phyloP scores from a whole-genome alignment of 2,797 vertebrate genomes.

The Poecile montanus region DNA sequence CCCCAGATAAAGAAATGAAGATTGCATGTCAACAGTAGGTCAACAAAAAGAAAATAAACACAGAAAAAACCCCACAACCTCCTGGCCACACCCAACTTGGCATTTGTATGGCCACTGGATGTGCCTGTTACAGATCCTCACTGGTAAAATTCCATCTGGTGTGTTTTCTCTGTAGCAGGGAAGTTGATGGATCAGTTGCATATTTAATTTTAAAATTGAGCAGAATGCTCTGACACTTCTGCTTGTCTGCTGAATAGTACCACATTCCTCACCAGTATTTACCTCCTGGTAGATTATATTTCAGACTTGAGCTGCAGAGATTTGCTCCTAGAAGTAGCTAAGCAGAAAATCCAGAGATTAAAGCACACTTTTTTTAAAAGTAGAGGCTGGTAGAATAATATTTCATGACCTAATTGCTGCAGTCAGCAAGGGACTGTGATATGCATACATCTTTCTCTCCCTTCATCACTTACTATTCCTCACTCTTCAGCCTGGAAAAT shows the following conservation, averaged over 20 bases:
- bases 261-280: neutral
- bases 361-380: neutral
- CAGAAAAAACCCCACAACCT: neutral
- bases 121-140: neutral
- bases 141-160: neutral
- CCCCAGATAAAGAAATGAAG: neutral
- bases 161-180: neutral
- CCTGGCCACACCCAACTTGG: neutral
- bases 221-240: neutral
- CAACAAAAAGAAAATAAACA: neutral
- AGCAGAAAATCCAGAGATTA: conserved; percentile 16
- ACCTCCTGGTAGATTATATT: neutral
- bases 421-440: neutral
- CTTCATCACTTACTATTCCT: neutral
- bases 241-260: neutral
- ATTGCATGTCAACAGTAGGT: neutral
- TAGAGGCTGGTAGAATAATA: neutral
- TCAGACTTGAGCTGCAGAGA: neutral
- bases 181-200: neutral
- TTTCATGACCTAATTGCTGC: neutral
- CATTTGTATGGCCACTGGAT: neutral
- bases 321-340: neutral
- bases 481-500: neutral
- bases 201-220: neutral
- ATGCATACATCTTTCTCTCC: neutral